Evolutionary conservation across 2,113 vertebrate genomes (phyloP).

Genomic region (Neolamprologus devosi): DNA sequence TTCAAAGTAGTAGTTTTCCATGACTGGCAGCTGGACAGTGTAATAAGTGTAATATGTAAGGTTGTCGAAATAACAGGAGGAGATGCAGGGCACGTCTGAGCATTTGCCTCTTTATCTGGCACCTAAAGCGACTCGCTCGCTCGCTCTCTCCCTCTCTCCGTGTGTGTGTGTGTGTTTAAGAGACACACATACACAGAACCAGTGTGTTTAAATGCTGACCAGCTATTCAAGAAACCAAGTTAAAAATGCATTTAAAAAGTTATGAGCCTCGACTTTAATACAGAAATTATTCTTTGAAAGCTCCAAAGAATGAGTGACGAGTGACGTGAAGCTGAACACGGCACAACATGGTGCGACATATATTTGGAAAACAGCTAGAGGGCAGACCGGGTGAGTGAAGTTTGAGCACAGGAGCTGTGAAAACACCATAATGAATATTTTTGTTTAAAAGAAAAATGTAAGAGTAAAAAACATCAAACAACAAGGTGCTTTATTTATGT

Average conservation of each 20-base stretch:
- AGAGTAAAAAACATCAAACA: neutral
- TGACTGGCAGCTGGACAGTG: neutral
- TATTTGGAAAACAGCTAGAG: constrained; percentile 47
- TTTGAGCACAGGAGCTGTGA: neutral
- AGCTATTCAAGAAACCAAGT: neutral
- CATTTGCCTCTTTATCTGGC: neutral
- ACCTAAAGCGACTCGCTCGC: neutral
- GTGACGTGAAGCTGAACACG: neutral
- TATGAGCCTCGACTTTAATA: neutral
- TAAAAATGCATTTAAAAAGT: neutral
- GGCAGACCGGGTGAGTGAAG: constrained; percentile 45
- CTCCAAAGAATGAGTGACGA: neutral
- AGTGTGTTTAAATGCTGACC: neutral
- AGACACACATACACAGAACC: neutral
- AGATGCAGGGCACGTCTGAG: neutral
- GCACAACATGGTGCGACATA: neutral
- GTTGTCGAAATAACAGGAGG: neutral
- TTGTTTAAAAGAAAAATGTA: neutral
- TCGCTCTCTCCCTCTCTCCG: neutral
- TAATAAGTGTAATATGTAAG: neutral
- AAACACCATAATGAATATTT: neutral
- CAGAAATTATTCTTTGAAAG: neutral
- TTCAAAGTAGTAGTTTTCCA: neutral
- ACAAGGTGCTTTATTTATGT: neutral
- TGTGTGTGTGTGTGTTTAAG: neutral